Percentiles rank a stretch among this genome's conserved stretches.
These are phyloP conservation scores for Hydraecia micacea DNA, from an alignment of 2,888 invertebrate genomes.

Conservation along the genomic window DNA sequence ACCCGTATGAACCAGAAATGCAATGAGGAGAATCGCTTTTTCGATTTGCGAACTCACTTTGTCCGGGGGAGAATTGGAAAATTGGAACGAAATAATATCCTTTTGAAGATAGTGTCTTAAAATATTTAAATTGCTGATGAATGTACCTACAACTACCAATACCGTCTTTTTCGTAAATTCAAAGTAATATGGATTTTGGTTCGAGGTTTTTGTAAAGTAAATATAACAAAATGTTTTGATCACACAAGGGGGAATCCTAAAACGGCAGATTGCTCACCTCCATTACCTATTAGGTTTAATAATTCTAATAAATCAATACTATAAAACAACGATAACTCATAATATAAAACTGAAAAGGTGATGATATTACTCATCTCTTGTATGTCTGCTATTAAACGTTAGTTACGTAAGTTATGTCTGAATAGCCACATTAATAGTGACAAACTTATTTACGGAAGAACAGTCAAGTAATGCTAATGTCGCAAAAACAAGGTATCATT, in stretches of 20 bases:
- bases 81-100: background rate
- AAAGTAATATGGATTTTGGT: background rate
- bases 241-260: background rate
- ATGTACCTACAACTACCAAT: background rate
- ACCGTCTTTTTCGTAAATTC: background rate
- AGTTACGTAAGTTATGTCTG: slow-evolving; percentile 9
- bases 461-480: background rate
- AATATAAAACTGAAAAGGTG: slow-evolving; percentile 5
- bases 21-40: background rate
- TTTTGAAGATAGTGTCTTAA: background rate
- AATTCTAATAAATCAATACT: background rate
- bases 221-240: background rate
- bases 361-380: slow-evolving; percentile 8
- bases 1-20: background rate
- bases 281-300: background rate
- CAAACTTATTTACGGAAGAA: background rate
- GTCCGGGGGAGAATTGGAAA: background rate
- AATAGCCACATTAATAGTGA: background rate
- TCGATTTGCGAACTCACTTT: background rate
- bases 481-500: background rate
- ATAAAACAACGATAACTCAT: background rate
- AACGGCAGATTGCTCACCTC: background rate
- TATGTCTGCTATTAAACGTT: background rate
- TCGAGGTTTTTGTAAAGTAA: background rate
- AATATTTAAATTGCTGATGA: background rate